phyloP scores from a whole-genome alignment of 1,140 invertebrate genomes.

The Oryzaephilus surinamensis region DNA sequence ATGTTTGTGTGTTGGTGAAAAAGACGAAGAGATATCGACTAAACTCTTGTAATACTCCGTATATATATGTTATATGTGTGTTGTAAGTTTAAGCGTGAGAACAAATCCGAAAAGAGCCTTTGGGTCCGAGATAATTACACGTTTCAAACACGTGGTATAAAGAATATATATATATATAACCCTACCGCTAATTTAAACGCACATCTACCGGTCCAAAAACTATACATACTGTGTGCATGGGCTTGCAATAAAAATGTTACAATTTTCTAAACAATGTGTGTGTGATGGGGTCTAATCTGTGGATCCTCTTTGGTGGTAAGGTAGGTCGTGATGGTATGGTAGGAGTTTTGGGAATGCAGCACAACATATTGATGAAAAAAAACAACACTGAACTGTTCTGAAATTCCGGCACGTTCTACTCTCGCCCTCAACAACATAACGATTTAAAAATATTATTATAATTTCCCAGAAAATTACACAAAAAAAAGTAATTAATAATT shows the following conservation, averaged over 20 bases:
- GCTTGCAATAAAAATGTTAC: background rate
- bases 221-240: background rate
- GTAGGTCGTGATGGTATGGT: slow-evolving; percentile 13
- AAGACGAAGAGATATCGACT: too few species aligned
- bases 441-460: too few species aligned
- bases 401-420: slow-evolving; percentile 14
- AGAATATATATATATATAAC: slow-evolving; percentile 7
- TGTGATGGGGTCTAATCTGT: slow-evolving; percentile 7
- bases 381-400: background rate
- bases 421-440: too few species aligned
- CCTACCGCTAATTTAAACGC: slow-evolving; percentile 10
- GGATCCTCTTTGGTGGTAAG: slow-evolving; percentile 12
- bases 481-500: too few species aligned
- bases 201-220: background rate
- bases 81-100: slow-evolving; percentile 24
- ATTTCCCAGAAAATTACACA: too few species aligned
- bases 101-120: slow-evolving; percentile 18
- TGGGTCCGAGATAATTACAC: slow-evolving; percentile 21
- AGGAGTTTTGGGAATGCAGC: slow-evolving; percentile 13
- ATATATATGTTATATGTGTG: too few species aligned
- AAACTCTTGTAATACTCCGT: too few species aligned
- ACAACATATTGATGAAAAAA: slow-evolving; percentile 7
- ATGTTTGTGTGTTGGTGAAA: slow-evolving; percentile 5
- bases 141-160: slow-evolving; percentile 22
- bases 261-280: slow-evolving; percentile 16